Percentiles rank a stretch among this genome's conserved stretches.
phyloP scores from a whole-genome alignment of 2,113 vertebrate species.

The Martes martes region DNA sequence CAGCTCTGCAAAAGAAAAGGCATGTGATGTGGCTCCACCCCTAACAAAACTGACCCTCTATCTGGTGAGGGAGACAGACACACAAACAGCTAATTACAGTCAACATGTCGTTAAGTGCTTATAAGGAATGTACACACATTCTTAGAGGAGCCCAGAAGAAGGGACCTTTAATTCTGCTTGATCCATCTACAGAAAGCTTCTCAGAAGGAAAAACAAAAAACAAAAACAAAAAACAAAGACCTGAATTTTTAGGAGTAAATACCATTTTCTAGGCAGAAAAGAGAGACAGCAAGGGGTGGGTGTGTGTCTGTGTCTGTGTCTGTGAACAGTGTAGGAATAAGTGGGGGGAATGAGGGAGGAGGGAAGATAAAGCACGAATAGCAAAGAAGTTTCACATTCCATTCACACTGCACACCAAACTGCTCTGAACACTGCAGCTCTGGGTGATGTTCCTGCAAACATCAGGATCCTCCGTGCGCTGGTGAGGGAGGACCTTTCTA shows the following conservation, averaged over 20 bases:
- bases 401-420: neutral
- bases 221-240: neutral
- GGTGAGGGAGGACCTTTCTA: neutral
- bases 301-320: neutral
- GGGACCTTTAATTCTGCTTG: neutral
- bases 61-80: neutral
- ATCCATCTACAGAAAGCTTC: neutral
- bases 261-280: neutral
- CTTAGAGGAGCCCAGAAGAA: neutral
- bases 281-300: neutral
- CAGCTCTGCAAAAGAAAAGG: neutral
- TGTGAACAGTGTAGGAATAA: neutral
- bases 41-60: neutral
- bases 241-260: neutral
- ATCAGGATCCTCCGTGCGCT: neutral
- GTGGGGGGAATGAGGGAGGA: neutral
- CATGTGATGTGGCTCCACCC: accelerated
- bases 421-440: too few relatives aligned
- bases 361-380: neutral
- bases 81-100: neutral
- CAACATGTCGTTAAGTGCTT: neutral
- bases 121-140: neutral
- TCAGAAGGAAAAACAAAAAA: neutral
- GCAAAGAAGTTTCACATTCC: neutral
- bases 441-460: too few relatives aligned